phyloP scores from a whole-genome alignment of 1,140 invertebrate species.

The Adelges cooleyi region DNA sequence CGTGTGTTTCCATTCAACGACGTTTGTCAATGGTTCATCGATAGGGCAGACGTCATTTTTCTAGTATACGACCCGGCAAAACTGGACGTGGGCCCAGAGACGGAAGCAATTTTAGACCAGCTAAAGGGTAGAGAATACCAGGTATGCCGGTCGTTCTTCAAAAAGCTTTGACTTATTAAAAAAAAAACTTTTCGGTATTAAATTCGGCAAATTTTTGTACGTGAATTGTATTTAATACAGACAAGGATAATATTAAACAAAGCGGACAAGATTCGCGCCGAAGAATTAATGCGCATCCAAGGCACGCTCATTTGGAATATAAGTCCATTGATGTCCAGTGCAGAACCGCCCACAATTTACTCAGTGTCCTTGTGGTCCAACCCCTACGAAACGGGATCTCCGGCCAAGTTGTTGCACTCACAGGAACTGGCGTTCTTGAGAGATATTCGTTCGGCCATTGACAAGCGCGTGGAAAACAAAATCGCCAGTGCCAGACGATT shows the following conservation, averaged over 20 bases:
- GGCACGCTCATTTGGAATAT: constrained; percentile 92
- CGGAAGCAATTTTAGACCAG: constrained; percentile 84
- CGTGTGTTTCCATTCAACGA: constrained; percentile 89
- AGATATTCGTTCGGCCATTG: constrained; percentile 71
- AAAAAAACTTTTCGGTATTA: background rate
- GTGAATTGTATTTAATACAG: constrained; percentile 41
- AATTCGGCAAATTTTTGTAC: background rate
- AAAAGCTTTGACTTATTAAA: background rate
- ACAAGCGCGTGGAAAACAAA: constrained; percentile 83
- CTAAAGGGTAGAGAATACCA: constrained; percentile 85
- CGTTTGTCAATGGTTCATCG: constrained; percentile 93
- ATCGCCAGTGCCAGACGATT: constrained; percentile 86
- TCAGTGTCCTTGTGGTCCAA: constrained; percentile 81
- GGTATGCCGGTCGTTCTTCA: no score
- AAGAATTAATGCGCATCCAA: constrained; percentile 85
- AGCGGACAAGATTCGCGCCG: constrained; percentile 82
- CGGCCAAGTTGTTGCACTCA: constrained; percentile 61
- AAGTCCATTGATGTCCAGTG: constrained; percentile 82
- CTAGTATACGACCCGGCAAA: constrained; percentile 90
- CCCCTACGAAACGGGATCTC: constrained; percentile 68
- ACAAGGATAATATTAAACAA: constrained; percentile 88
- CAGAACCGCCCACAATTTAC: constrained; percentile 89
- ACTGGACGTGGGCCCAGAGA: constrained; percentile 85
- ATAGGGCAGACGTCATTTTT: constrained; percentile 88
- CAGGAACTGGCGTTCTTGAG: constrained; percentile 78